Conservation (phyloP, 2,113 vertebrate species). For the Mastomys coucha region DNA sequence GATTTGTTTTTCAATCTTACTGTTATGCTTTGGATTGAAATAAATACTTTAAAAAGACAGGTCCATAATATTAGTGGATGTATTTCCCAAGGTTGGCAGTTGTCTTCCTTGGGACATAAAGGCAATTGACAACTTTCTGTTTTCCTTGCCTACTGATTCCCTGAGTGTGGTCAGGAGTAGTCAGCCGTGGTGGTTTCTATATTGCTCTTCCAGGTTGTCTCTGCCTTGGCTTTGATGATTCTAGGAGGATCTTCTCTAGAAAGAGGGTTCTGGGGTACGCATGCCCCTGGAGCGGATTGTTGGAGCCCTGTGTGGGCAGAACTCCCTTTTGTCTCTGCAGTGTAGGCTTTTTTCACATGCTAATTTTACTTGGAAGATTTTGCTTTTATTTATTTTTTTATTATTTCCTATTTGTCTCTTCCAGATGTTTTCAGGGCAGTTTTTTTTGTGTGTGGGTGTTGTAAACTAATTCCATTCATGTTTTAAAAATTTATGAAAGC, state of each 20-base stretch:
- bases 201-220: conserved; percentile 26
- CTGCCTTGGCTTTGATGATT: conserved; percentile 55
- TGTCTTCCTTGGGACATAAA: not conserved
- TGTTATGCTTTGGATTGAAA: conserved; percentile 42
- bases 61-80: not conserved
- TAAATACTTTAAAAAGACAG: conserved; percentile 46
- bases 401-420: conserved; percentile 91
- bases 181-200: conserved; percentile 11
- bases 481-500: conserved; percentile 94
- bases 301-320: conserved; percentile 52
- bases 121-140: conserved; percentile 64
- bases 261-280: not conserved
- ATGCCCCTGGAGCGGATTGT: conserved; percentile 45
- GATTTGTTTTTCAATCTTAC: conserved; percentile 54
- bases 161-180: conserved; percentile 52
- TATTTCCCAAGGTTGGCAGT: not conserved
- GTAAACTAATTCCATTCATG: conserved; percentile 93
- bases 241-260: conserved; percentile 25
- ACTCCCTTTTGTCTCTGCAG: conserved; percentile 75
- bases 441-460: conserved; percentile 84
- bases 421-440: conserved; percentile 92
- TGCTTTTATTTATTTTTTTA: conserved; percentile 85
- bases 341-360: conserved; percentile 85
- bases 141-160: conserved; percentile 49
- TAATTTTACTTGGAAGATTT: conserved; percentile 87